These are phyloP conservation scores for Drosophila azteca DNA, from an alignment of 1,140 invertebrate species.

Conservation along the genomic window DNA sequence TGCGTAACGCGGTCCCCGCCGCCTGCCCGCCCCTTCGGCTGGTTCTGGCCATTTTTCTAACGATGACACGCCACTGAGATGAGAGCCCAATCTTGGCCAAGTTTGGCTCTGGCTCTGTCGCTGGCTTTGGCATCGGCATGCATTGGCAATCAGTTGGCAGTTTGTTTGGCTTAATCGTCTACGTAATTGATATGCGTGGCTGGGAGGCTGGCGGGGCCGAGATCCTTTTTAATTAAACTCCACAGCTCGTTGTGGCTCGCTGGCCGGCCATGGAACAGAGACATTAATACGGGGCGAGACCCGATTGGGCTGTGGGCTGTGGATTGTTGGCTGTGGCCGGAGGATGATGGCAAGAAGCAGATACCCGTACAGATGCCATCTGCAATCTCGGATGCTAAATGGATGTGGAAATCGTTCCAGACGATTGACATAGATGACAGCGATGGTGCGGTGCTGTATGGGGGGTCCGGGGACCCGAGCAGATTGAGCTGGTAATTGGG, in stretches of 20 bases:
- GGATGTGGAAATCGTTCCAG: constrained; percentile 41
- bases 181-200: constrained; percentile 74
- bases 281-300: constrained; percentile 61
- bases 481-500: constrained; percentile 8
- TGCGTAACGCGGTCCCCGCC: constrained; percentile 66
- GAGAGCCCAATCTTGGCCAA: constrained; percentile 16
- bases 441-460: constrained; percentile 57
- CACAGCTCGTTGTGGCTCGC: constrained; percentile 49
- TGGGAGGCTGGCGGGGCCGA: constrained; percentile 3
- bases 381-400: constrained; percentile 49
- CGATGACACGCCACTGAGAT: constrained; percentile 55
- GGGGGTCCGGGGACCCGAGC: constrained; percentile 45
- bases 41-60: constrained; percentile 64
- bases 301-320: constrained; percentile 7
- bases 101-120: constrained; percentile 24
- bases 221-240: constrained; percentile 74
- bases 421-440: constrained; percentile 48
- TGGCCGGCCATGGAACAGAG: constrained; percentile 70
- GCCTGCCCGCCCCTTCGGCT: constrained; percentile 2
- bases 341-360: constrained; percentile 17
- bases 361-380: too few relatives aligned
- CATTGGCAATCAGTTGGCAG: constrained; percentile 78
- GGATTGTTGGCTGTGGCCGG: too few relatives aligned
- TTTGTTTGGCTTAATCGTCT: constrained; percentile 79
- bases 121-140: constrained; percentile 52